These are phyloP conservation scores for Echinometra lucunter DNA, from an alignment of 53 echinoderm and acorn worm genomes.

Conservation along the genomic window DNA sequence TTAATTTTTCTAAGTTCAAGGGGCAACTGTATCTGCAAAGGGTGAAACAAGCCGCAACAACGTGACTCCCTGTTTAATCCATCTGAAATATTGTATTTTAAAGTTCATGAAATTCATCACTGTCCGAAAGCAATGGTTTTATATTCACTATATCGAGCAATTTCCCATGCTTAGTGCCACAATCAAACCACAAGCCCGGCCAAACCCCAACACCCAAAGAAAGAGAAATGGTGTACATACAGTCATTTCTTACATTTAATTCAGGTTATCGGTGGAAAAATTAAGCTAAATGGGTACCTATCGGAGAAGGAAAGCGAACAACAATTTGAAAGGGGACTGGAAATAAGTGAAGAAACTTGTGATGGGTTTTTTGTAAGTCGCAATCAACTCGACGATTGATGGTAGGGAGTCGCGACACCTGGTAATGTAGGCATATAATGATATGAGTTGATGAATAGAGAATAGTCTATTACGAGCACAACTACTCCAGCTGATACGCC, in stretches of 20 bases:
- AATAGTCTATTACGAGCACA: slow-evolving; percentile 38
- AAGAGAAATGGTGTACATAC: neutral
- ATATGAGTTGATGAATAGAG: slow-evolving; percentile 50
- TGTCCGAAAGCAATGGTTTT: slow-evolving; percentile 31
- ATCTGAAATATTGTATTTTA: slow-evolving; percentile 16
- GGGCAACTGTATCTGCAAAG: neutral
- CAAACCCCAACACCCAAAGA: slow-evolving; percentile 11
- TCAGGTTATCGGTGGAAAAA: slow-evolving; percentile 28
- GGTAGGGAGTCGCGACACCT: slow-evolving; percentile 9
- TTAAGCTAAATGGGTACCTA: slow-evolving; percentile 31
- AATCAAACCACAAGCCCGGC: slow-evolving; percentile 52
- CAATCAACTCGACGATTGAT: slow-evolving; percentile 32
- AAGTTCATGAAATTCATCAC: slow-evolving; percentile 26
- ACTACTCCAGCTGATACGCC: slow-evolving; percentile 31
- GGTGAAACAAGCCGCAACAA: neutral
- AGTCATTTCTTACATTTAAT: neutral
- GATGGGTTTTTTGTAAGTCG: slow-evolving; percentile 4
- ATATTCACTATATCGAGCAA: slow-evolving; percentile 48
- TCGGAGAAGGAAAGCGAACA: slow-evolving; percentile 52
- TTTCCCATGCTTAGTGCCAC: slow-evolving; percentile 43
- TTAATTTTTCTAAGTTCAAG: slow-evolving; percentile 10
- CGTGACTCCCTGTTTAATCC: neutral
- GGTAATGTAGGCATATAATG: slow-evolving; percentile 34
- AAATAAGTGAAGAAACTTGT: neutral
- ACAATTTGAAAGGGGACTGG: neutral